Evolutionary conservation across 2,797 vertebrate genomes (phyloP).

Genomic region (Pangasius djambal): DNA sequence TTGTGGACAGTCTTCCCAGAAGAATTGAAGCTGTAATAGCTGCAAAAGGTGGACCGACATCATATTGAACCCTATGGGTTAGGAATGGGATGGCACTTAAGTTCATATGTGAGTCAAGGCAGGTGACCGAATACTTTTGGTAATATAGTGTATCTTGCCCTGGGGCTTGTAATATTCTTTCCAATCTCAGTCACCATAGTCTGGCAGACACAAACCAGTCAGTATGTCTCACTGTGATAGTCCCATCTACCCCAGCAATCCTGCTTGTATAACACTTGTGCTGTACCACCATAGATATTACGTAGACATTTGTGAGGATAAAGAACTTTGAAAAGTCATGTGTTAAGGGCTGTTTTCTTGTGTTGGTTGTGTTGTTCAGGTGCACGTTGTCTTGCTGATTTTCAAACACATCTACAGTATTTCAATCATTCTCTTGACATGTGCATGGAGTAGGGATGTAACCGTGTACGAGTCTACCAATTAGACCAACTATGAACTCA

Average conservation of each 20-base stretch:
- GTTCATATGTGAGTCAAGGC: no score
- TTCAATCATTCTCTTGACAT: slow-evolving; percentile 65
- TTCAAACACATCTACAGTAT: slow-evolving; percentile 55
- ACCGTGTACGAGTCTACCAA: not conserved
- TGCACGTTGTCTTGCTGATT: slow-evolving; percentile 8
- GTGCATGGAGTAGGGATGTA: slow-evolving; percentile 2
- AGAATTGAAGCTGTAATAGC: no score
- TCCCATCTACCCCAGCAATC: slow-evolving; percentile 1
- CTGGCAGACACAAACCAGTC: slow-evolving; percentile 39
- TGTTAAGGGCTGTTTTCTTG: not conserved
- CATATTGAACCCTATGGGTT: no score
- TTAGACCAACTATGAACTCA: no score
- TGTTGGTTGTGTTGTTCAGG: slow-evolving; percentile 39
- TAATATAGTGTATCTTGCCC: no score
- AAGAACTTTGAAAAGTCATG: slow-evolving; percentile 15
- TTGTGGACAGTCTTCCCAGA: no score
- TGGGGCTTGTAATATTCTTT: slow-evolving; percentile 40
- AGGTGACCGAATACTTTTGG: no score
- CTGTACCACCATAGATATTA: slow-evolving; percentile 1
- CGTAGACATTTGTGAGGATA: not conserved
- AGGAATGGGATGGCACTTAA: no score
- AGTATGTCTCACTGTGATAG: slow-evolving; percentile 38
- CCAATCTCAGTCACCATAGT: slow-evolving; percentile 47
- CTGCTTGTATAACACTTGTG: slow-evolving; percentile 13
- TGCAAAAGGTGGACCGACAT: no score